Evolutionary conservation across 2,797 vertebrate species (phyloP), one percentile per base, ranked within the genome.

Genomic region (Cryptoblepharus egeriae): DNA sequence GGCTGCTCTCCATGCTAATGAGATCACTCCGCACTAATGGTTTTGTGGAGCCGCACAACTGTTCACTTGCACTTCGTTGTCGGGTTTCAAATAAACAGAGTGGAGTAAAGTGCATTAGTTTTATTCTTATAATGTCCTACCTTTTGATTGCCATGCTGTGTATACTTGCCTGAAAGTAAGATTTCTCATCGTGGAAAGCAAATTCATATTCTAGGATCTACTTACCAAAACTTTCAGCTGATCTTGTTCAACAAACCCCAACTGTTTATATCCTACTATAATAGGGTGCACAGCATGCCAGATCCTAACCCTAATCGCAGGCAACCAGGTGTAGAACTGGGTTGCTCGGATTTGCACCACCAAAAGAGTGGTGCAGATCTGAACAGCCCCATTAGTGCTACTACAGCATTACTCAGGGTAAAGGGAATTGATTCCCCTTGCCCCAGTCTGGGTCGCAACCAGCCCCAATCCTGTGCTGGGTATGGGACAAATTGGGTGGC

Each of bases 11-110:
- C 61, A 49, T 74, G 69, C 35, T 74, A 35, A 79, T 84, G 69
- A 45, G 69, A 73, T 55, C n/a, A 13, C 57, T 58, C 57, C 22
- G 6, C 12, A 22, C 57, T 58, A 58, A 58, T 65, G 49, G 32
- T 10, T 77, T 77, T 71, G 42, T 71, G 52, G 60, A 85, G 30
- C 30, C 32, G 35, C 12, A 26, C 18, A 57, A 64, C 71, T 70
- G 32, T 71, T 3, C 77, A 30, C 16, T 39, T 80, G 45, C 42
- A 49, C 24, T 80, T 76, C 72, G 63, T 76, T 69, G 71, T 79
- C 55, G 74, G 39, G 39, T 80, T 74, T 28, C 22, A 63, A 80
- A 58, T 71, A 58, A 80, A 49, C 75, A 24, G 37, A 70, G n/a
- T 70, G 57, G 57, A 42, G 45, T 58, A 70, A 71, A 71, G 76